A percentile compares a stretch with the other conserved stretches of the same genome.
Conservation (phyloP, 2,797 vertebrate genomes). For the Pygocentrus nattereri region DNA sequence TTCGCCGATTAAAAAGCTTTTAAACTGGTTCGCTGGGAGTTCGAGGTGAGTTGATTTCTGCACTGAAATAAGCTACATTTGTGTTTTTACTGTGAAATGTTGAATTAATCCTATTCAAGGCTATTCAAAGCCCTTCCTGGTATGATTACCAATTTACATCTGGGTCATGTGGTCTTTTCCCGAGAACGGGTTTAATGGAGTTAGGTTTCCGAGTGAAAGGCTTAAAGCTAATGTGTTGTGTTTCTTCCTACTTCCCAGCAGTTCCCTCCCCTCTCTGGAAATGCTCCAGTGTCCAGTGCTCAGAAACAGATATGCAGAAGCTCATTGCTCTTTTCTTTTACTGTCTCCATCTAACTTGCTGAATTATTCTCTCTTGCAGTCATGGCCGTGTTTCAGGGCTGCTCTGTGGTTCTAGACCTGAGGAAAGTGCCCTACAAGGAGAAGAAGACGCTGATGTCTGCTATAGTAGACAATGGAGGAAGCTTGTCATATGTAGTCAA, state of each 20-base stretch:
- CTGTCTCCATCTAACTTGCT: not conserved
- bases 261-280: not conserved
- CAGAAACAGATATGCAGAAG: not conserved
- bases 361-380: not conserved
- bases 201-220: not conserved
- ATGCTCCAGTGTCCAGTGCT: too few relatives aligned
- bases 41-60: too few relatives aligned
- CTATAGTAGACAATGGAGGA: constrained; percentile 79
- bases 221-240: not conserved
- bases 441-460: constrained; percentile 77
- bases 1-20: too few relatives aligned
- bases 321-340: too few relatives aligned
- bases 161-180: too few relatives aligned
- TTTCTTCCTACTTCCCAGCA: not conserved
- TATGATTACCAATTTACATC: too few relatives aligned
- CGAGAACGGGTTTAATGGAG: not conserved
- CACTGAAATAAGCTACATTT: too few relatives aligned
- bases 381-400: constrained; percentile 80
- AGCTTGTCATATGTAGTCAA: constrained; percentile 78
- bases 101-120: not conserved
- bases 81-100: too few relatives aligned
- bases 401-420: constrained; percentile 79
- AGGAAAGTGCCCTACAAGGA: constrained; percentile 76
- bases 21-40: too few relatives aligned
- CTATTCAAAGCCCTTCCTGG: not conserved